Conservation (phyloP, 2,797 vertebrate species). For the Fundulus diaphanus region DNA sequence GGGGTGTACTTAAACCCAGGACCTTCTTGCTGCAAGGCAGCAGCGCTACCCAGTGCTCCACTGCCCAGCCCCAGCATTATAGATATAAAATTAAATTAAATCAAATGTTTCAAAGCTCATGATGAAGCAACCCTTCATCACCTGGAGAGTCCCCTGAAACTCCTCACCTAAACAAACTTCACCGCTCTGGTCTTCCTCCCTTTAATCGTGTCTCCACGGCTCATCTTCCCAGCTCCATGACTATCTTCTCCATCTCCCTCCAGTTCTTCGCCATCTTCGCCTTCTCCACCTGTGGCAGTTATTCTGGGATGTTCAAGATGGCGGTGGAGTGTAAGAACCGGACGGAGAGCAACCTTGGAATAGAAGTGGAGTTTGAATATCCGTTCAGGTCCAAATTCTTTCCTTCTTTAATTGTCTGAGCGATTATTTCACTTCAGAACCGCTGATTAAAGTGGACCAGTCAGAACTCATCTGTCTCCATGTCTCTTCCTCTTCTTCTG, state of each 20-base stretch:
- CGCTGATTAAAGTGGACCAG: neutral
- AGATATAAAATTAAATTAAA: too few species aligned
- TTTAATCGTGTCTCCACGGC: too few species aligned
- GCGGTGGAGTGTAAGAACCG: slow-evolving; percentile 86
- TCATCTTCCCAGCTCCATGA: neutral
- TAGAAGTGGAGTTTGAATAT: slow-evolving; percentile 87
- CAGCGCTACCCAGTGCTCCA: too few species aligned
- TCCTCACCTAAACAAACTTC: too few species aligned
- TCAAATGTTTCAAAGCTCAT: too few species aligned
- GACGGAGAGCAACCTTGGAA: slow-evolving; percentile 81
- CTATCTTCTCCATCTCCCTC: neutral
- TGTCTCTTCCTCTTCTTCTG: neutral
- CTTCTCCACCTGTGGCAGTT: slow-evolving; percentile 91
- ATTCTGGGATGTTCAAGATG: slow-evolving; percentile 86
- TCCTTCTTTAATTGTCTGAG: too few species aligned
- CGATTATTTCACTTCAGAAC: neutral
- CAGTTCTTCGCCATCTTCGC: slow-evolving; percentile 93
- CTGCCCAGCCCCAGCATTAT: too few species aligned
- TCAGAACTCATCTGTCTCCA: neutral
- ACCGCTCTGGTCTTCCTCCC: too few species aligned
- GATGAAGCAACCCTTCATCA: too few species aligned
- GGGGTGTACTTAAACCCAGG: too few species aligned
- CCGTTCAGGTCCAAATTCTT: slow-evolving; percentile 76
- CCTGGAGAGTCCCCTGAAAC: too few species aligned
- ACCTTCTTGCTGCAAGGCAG: too few species aligned